These are phyloP conservation scores for Tetramorium simillimum DNA, from an alignment of 1,140 invertebrate species.

Conservation along the genomic window DNA sequence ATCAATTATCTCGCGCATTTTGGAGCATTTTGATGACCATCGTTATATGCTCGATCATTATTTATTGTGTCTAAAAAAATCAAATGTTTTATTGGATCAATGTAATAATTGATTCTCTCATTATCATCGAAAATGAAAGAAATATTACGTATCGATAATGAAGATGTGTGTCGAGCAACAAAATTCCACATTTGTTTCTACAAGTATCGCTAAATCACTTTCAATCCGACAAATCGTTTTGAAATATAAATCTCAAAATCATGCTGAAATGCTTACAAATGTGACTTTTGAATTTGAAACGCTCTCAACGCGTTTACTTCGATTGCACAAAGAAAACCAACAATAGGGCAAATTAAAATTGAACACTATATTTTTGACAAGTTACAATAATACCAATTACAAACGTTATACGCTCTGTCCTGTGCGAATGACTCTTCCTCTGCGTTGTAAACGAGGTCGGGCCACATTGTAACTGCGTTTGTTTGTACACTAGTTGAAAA, in stretches of 20 bases:
- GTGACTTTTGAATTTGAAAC: background rate
- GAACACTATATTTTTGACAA: conserved; percentile 85
- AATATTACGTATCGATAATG: background rate
- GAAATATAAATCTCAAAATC: background rate
- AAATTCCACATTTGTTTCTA: background rate
- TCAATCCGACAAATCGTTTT: background rate
- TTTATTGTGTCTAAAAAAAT: background rate
- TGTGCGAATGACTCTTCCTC: conserved; percentile 76
- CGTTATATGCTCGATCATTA: conserved; percentile 10
- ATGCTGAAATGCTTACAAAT: background rate
- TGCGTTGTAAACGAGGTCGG: conserved; percentile 11
- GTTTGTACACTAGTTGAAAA: conserved; percentile 62
- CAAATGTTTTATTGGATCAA: background rate
- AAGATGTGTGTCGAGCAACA: background rate
- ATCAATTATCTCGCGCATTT: conserved; percentile 33
- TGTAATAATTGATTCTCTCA: background rate
- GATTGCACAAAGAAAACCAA: conserved; percentile 79
- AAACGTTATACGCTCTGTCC: conserved; percentile 77
- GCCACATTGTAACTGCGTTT: conserved; percentile 46
- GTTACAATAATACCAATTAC: conserved; percentile 79
- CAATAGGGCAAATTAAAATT: conserved; percentile 81
- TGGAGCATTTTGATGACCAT: conserved; percentile 8
- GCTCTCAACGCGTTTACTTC: background rate
- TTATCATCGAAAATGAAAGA: background rate
- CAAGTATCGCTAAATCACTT: background rate